Base-by-base conservation (phyloP, 2,113 vertebrate species). In the Misgurnus mizolepis region DNA sequence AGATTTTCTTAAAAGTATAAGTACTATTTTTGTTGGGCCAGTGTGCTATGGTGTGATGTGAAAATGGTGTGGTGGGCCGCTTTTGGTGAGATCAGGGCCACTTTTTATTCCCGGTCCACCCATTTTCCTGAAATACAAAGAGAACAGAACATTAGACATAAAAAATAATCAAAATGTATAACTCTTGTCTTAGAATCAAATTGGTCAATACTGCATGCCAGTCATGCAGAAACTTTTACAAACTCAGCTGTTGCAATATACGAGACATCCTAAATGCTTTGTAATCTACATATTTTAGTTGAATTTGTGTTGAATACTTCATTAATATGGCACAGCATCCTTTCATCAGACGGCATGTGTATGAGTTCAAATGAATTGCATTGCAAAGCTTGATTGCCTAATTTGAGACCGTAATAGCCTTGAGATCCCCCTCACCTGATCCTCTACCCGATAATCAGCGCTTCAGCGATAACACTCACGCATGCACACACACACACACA, bases 361-460 rank as follows among this genome's bases (percentile, higher is more conserved):
- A 58, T 70, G 56, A 70, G 40, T 66, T 71, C 47, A 80, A 80
- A 76, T 76, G 27, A 70, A 66, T 76, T 80, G 47, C 78, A 80
- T 34, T 50, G 74, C 66, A 66, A 45, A 70, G 71, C 60, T 67
- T 80, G 79, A 80, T 83, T 83, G 72, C 58, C 75, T 80, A 80
- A 76, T 83, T 74, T 78, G 45, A 76, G 66, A 62, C 39, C 41
- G 66, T 71, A 67, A 80, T 65, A 66, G 72, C 66, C 71, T 80
- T 69, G 49, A 76, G 79, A 83, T 78, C 22, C 40, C 73, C 62
- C 58, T 80, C 78, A 76, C 79, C 71, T 81, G 78, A 83, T 70
- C 71, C 70, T 60, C 55, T 18, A 56, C 61, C 43, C 11, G 45
- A 58, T 56, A 64, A 68, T 64, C 49, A 43, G 45, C 3, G 66